These are phyloP conservation scores for Danio jaintianensis DNA, from an alignment of 2,797 vertebrate species.

Conservation along the genomic window DNA sequence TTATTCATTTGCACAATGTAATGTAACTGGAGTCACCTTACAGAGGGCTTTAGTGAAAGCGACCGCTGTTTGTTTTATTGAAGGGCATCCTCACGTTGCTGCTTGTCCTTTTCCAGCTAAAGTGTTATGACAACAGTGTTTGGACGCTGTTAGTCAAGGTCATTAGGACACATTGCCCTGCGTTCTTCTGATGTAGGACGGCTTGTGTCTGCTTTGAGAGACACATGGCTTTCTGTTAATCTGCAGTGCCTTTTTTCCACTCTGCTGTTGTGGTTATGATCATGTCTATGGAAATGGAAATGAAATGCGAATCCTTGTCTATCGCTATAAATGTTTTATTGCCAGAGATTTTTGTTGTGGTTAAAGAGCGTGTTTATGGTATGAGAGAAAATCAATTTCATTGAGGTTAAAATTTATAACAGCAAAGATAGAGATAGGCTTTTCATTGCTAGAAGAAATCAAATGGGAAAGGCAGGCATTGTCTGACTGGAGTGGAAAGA, in stretches of 20 bases:
- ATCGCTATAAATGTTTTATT: slow-evolving; percentile 41
- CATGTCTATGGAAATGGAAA: slow-evolving; percentile 28
- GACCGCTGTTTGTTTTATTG: slow-evolving; percentile 13
- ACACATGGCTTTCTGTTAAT: not conserved
- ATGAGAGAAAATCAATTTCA: slow-evolving; percentile 54
- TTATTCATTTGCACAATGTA: not conserved
- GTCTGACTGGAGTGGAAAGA: slow-evolving; percentile 6
- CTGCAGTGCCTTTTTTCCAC: not conserved
- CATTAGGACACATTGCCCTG: not conserved
- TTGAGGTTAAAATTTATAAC: slow-evolving; percentile 40
- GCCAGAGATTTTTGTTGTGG: slow-evolving; percentile 25
- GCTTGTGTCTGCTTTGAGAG: slow-evolving; percentile 12
- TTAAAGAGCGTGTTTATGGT: slow-evolving; percentile 39
- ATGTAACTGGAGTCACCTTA: slow-evolving; percentile 19
- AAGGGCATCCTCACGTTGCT: slow-evolving; percentile 34
- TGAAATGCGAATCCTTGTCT: slow-evolving; percentile 12
- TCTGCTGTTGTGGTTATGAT: slow-evolving; percentile 1
- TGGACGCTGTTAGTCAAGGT: slow-evolving; percentile 6
- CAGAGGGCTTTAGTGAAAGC: not conserved
- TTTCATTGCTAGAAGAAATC: slow-evolving; percentile 67
- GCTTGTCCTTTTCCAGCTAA: slow-evolving; percentile 4
- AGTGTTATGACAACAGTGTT: slow-evolving; percentile 28
- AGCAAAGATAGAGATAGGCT: not conserved
- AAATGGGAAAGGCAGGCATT: slow-evolving; percentile 53
- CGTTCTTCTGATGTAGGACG: not conserved